Evolutionary conservation across 2,888 invertebrate genomes (phyloP).

Genomic region (Ellobium chinense): DNA sequence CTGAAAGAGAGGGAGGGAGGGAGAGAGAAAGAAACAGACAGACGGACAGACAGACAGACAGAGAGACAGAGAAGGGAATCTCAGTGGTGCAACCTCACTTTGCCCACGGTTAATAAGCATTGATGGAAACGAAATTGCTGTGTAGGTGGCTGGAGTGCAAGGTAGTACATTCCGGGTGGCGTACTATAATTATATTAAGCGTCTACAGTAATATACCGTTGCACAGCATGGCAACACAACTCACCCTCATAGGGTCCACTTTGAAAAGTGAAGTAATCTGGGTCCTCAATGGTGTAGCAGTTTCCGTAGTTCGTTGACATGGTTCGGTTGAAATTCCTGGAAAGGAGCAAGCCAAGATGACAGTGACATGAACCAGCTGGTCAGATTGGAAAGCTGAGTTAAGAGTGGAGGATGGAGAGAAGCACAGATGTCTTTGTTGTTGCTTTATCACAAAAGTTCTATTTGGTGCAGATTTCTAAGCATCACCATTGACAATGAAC

Average conservation of each 20-base stretch:
- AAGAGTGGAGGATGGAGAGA: background rate
- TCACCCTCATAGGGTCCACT: slow-evolving; percentile 54
- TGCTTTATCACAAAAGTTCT: too few relatives aligned
- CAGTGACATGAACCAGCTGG: background rate
- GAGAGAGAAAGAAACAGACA: too few relatives aligned
- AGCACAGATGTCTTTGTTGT: too few relatives aligned
- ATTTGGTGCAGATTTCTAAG: too few relatives aligned
- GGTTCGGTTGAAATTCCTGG: slow-evolving; percentile 54
- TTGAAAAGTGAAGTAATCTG: slow-evolving; percentile 36
- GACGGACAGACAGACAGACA: too few relatives aligned
- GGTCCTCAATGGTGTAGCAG: slow-evolving; percentile 57
- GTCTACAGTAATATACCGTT: background rate
- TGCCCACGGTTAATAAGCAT: too few relatives aligned
- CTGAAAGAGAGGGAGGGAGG: too few relatives aligned
- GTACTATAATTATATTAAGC: background rate
- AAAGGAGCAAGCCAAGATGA: background rate
- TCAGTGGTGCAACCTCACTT: too few relatives aligned
- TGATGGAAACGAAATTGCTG: too few relatives aligned
- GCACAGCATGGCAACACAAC: background rate
- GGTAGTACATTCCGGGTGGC: background rate
- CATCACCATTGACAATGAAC: too few relatives aligned
- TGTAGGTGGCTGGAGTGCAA: too few relatives aligned
- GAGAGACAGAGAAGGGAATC: too few relatives aligned
- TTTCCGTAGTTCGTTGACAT: slow-evolving; percentile 55
- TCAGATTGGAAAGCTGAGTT: background rate